Percentiles rank a stretch among this genome's conserved stretches.
Conservation (phyloP, 2,113 vertebrate genomes). For the Osmerus eperlanus region DNA sequence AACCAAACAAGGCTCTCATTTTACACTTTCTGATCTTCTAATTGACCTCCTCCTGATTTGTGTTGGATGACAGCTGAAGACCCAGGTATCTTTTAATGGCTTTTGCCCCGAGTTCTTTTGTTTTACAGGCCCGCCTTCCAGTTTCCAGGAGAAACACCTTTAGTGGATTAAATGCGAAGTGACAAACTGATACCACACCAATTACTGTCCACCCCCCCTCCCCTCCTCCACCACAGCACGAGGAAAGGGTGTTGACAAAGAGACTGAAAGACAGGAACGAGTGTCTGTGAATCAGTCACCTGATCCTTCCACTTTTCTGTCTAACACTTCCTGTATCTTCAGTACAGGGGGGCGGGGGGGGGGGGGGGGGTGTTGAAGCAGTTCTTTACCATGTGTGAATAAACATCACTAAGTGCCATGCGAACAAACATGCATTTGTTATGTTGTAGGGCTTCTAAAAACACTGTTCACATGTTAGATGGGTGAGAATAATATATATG, state of each 20-base stretch:
- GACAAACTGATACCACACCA: slow-evolving; percentile 70
- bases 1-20: not conserved
- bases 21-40: too few species aligned
- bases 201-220: slow-evolving; percentile 67
- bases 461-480: not conserved
- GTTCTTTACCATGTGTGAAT: not conserved
- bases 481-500: not conserved
- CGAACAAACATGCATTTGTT: not conserved
- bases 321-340: too few species aligned
- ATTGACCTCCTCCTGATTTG: too few species aligned
- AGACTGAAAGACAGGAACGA: not conserved
- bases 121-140: slow-evolving; percentile 22
- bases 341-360: not conserved
- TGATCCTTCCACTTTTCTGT: too few species aligned
- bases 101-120: slow-evolving; percentile 23
- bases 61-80: not conserved
- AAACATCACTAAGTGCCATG: not conserved
- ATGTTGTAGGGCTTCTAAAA: not conserved
- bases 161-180: slow-evolving; percentile 56
- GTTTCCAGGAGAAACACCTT: slow-evolving; percentile 19
- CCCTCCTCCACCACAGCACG: slow-evolving; percentile 62
- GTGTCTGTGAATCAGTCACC: slow-evolving; percentile 13
- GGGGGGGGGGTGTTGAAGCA: not conserved
- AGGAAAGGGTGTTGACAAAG: slow-evolving; percentile 43
- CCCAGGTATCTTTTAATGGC: not conserved